Base-by-base conservation (phyloP, 1,140 invertebrate species). In the Macrobrachium nipponense region DNA sequence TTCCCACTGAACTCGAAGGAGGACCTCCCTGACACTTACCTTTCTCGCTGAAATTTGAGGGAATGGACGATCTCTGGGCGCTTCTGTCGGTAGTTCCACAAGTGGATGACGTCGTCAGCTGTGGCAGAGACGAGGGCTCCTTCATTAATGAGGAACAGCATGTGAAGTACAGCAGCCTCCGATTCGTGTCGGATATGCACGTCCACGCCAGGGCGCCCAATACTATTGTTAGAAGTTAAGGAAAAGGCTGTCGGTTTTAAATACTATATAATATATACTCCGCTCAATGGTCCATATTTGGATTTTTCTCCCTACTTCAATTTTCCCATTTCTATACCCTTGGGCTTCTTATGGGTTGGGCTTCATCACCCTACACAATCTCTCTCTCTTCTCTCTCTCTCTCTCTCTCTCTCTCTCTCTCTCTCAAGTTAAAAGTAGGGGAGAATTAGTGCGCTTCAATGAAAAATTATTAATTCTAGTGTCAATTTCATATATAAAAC, bases 1-100 rank as follows among this genome's bases (percentile, higher is more conserved):
- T 44, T 4, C 17, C 7, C 75, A 17, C 1, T 23, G 23, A 8
- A 36, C n/a, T 20, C 76, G 14, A 17, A 15, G 23, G 14, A 59
- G 12, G 6, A 7, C 36, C 79, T 68, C 62, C 70, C 14, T 17
- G 11, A 3, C 59, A 87, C 87, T 80, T 92, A 98, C 97, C 95
- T 96, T 94, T 99, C 98, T 91, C 97, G 94, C 92, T 98, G 96
- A 92, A 99, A 99, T 92, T 98, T 98, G 90, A 99, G 94, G 89
- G 96, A 96, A 92, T 99, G 97, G 86, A 98, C 95, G 90, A 99
- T 94, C 92, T 98, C 97, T 64, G 98, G 97, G 88, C 93, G 94
- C 93, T 99, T 99, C 92, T 98, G 97, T 87, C 97, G 93, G 92
- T 98, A 97, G 93, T 97, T 99, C 98, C 98, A 99, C 87, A 99